These are phyloP conservation scores for Psettodes erumei DNA, from an alignment of 2,113 vertebrate species.

Conservation along the genomic window DNA sequence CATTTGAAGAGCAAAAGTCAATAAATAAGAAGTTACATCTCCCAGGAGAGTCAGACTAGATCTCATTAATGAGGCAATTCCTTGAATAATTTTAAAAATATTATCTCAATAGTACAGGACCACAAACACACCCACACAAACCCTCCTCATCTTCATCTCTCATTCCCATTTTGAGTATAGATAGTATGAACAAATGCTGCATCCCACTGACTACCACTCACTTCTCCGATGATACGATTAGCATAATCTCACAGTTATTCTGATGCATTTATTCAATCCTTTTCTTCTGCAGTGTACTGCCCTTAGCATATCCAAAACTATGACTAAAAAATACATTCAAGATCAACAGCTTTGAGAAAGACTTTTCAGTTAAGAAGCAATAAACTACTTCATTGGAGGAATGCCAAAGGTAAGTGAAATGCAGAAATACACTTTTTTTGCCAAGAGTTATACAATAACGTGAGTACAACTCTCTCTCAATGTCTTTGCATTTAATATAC, in stretches of 20 bases:
- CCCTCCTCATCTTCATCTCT: background rate
- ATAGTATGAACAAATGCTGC: slow-evolving; percentile 27
- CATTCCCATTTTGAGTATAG: background rate
- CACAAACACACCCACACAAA: slow-evolving; percentile 21
- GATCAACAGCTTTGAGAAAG: background rate
- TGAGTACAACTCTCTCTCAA: no score
- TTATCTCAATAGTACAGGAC: background rate
- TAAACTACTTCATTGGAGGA: no score
- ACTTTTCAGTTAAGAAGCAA: background rate
- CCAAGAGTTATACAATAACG: no score
- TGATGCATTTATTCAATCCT: background rate
- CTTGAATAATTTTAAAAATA: background rate
- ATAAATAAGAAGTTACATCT: background rate
- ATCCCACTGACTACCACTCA: slow-evolving; percentile 24
- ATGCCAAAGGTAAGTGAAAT: no score
- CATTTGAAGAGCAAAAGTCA: background rate
- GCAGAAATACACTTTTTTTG: no score
- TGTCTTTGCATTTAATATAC: no score
- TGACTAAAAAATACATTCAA: background rate
- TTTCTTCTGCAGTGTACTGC: background rate
- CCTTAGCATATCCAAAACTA: background rate
- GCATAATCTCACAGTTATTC: background rate
- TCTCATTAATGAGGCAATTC: slow-evolving; percentile 17
- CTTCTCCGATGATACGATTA: slow-evolving; percentile 16
- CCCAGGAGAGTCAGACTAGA: background rate